Evolutionary conservation across 2,888 invertebrate species (phyloP), one percentile per base, ranked within the genome.

Genomic region (Pammene aurita): DNA sequence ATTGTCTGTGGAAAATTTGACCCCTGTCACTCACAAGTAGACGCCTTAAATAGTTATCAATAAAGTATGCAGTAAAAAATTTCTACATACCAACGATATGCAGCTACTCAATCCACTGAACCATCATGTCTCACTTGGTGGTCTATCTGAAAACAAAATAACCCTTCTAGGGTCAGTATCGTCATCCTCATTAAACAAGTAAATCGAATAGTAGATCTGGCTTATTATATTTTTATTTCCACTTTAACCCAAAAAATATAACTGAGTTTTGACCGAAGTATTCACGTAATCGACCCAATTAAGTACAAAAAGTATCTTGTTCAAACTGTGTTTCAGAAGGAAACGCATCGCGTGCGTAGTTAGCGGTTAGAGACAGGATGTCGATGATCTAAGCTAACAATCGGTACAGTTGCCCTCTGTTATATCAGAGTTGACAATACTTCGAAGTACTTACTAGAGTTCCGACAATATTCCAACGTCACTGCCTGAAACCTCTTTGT

Each of bases 281-380:
- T 54, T 50, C 10, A 63, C 11, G 38, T 64, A 64, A 64, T 64
- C 7, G 16, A 41, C 41, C 34, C 34, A 64, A 52, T 52, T 58
- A 56, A 56, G 55, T 55, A 52, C 57, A 58, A 64, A 62, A 63
- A 52, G 9, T 35, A 18, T 35, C 46, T 38, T 54, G 34, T 26
- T 55, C 35, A 54, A 61, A 55, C 26, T 16, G 7, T 58, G 38
- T 38, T 52, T 44, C 41, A 35, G 46, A 46, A 68, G 44, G 18
- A 58, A 64, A 16, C 44, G 65, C 72, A 72, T 79, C 71, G 78
- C 80, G 77, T 80, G 80, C 71, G 63, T 54, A 68, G 52, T 68
- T 68, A 54, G 68, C 42, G 44, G 70, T 66, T 65, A 67, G 66
- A 58, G 61, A 61, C 79, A 76, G 80, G 79, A 80, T 77, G 80